Base-by-base conservation (phyloP, 2,113 vertebrate genomes). In the Solenodon paradoxus region DNA sequence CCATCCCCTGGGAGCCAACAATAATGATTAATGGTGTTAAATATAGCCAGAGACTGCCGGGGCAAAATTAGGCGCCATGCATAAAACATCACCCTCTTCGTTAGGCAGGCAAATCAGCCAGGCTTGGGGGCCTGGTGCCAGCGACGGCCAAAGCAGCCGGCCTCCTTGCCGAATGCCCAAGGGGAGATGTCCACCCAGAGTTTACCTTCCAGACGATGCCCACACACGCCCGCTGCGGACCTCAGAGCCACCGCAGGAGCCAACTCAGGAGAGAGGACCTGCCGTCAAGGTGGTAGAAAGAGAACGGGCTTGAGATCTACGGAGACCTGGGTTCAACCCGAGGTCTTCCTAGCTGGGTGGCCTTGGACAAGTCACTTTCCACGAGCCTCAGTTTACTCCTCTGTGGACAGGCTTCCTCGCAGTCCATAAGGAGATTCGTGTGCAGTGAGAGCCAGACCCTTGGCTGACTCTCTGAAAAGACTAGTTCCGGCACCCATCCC, bases 1-100 rank as follows among this genome's bases (percentile, higher is more conserved):
- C 94, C 94, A 22, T 92, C 95, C 98, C 97, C 93, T 9, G 96
- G 97, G 98, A 98, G 97, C 94, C 96, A 96, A 95, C 96, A 93
- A 97, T 96, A 96, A 51, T 98, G 98, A 98, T 98, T 98, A 98
- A 98, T 98, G 95, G 96, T 97, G 98, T 98, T 98, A 98, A 98
- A 98, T 98, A 98, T 98, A 98, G 98, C 98, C 96, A 90, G 95
- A 97, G 97, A 94, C 97, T 95, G 98, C 93, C 28, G 28, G 98
- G 97, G 97, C 97, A 94, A 97, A 98, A 98, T 98, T 91, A 98
- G 98, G 97, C 9, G 0, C 97, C 97, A 98, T 98, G 98, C 98
- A 98, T 98, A 98, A 98, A 98, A 98, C 98, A 98, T 98, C 97
- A 80, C 42, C 68, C 82, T 95, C 96, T 96, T 97, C 88, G 57